Percentiles rank a stretch among this genome's conserved stretches.
These are phyloP conservation scores for Lutraria lutraria DNA, from an alignment of 2,888 invertebrate genomes.

Conservation along the genomic window DNA sequence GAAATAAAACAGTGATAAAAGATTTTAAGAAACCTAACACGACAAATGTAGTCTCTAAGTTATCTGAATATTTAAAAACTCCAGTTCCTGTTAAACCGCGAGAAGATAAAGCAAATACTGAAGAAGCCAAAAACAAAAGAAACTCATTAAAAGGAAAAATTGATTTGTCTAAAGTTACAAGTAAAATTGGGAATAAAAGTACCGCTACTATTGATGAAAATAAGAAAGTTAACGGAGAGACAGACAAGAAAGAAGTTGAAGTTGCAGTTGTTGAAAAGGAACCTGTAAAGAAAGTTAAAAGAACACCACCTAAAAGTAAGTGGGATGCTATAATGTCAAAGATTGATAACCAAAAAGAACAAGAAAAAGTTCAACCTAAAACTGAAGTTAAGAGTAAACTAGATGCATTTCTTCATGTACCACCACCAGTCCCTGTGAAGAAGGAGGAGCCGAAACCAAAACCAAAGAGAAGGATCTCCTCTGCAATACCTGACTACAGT, in stretches of 20 bases:
- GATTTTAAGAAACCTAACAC: conserved; percentile 79
- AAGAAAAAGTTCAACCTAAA: conserved; percentile 88
- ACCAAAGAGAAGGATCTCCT: conserved; percentile 71
- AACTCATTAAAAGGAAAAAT: conserved; percentile 69
- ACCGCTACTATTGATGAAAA: conserved; percentile 64
- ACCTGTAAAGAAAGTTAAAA: conserved; percentile 78
- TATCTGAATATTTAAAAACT: conserved; percentile 81
- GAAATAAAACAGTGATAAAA: conserved; percentile 56
- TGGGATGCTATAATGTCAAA: conserved; percentile 84
- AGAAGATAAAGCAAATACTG: conserved; percentile 76
- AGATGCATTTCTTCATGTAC: conserved; percentile 73
- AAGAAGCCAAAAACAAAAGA: conserved; percentile 74
- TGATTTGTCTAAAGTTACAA: conserved; percentile 68
- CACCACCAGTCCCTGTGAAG: conserved; percentile 67
- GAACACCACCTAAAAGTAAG: conserved; percentile 82
- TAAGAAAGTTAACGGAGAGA: conserved; percentile 59
- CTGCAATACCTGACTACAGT: conserved; percentile 81
- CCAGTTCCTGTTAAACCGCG: conserved; percentile 78
- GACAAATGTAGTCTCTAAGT: conserved; percentile 77
- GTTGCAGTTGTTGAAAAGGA: conserved; percentile 74
- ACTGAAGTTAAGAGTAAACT: conserved; percentile 96
- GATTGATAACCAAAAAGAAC: conserved; percentile 87
- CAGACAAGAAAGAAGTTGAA: conserved; percentile 61
- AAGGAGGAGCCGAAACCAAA: conserved; percentile 66
- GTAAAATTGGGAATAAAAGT: conserved; percentile 68